Evolutionary conservation across 2,888 invertebrate species (phyloP).

Genomic region (Anthophora plumipes): DNA sequence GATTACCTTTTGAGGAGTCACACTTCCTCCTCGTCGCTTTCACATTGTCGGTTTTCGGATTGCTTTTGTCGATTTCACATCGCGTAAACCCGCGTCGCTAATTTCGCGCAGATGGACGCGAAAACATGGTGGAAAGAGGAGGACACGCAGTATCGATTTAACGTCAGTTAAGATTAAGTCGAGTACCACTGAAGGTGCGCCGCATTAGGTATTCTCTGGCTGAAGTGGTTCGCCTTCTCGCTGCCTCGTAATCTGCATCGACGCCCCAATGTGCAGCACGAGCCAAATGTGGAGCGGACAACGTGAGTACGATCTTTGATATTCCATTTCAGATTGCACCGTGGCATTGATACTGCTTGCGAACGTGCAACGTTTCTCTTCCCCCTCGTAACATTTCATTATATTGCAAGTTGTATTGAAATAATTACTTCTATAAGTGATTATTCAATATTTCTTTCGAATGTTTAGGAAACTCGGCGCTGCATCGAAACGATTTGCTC

Average conservation of each 20-base stretch:
- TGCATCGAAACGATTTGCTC: no score
- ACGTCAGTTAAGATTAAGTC: constrained; percentile 59
- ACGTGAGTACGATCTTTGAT: constrained; percentile 11
- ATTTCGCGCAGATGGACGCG: constrained; percentile 21
- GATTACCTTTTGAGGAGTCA: no score
- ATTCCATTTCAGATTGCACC: constrained; percentile 15
- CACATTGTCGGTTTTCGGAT: constrained; percentile 5
- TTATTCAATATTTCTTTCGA: background rate
- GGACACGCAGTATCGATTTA: constrained; percentile 44
- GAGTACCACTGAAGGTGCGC: constrained; percentile 46
- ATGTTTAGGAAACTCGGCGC: no score
- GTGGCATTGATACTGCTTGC: background rate
- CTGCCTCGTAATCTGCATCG: constrained; percentile 47
- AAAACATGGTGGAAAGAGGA: constrained; percentile 7
- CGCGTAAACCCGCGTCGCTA: constrained; percentile 13
- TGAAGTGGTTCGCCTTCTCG: constrained; percentile 48
- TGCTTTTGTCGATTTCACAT: background rate
- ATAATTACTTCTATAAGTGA: background rate
- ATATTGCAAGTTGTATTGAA: background rate
- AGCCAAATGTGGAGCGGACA: constrained; percentile 43
- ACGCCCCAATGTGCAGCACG: constrained; percentile 48
- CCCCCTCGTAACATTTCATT: background rate
- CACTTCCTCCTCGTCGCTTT: background rate
- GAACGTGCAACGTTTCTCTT: no score
- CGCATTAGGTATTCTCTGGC: constrained; percentile 52